Conservation (phyloP, 53 echinoderm and acorn worm genomes). For the Zoroaster sp. region DNA sequence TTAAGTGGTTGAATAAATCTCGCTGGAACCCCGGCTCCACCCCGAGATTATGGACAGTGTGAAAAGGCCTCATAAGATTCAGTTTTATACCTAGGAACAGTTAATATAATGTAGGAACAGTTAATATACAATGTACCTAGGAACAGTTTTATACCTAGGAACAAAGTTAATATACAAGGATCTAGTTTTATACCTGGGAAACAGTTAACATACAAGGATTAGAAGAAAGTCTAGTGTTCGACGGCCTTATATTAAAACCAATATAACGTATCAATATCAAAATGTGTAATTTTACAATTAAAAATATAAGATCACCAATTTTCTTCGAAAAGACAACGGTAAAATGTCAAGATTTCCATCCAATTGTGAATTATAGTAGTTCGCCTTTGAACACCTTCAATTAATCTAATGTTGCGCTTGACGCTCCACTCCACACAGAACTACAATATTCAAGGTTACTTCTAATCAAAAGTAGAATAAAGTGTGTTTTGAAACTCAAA, state of each 20-base stretch:
- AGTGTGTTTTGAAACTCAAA: conserved; percentile 4
- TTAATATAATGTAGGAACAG: too few relatives aligned
- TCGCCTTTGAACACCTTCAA: conserved; percentile 7
- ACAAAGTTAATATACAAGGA: too few relatives aligned
- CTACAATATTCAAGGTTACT: background rate
- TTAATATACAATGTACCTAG: too few relatives aligned
- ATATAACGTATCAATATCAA: background rate
- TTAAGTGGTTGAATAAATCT: too few relatives aligned
- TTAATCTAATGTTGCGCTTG: background rate
- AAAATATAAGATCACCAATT: background rate
- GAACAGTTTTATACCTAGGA: too few relatives aligned
- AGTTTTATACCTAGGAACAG: too few relatives aligned
- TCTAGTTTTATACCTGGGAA: background rate
- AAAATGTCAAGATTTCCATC: background rate
- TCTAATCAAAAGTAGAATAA: conserved; percentile 9
- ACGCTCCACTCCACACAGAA: background rate
- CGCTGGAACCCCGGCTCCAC: too few relatives aligned
- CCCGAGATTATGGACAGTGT: too few relatives aligned
- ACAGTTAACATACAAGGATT: background rate
- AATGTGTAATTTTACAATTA: background rate
- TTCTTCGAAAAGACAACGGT: background rate
- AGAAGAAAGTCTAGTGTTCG: background rate
- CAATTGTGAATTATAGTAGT: background rate
- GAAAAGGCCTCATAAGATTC: too few relatives aligned
- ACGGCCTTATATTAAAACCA: background rate